Evolutionary conservation across 2,888 invertebrate genomes (phyloP).

Genomic region (Caenorhabditis sp.): DNA sequence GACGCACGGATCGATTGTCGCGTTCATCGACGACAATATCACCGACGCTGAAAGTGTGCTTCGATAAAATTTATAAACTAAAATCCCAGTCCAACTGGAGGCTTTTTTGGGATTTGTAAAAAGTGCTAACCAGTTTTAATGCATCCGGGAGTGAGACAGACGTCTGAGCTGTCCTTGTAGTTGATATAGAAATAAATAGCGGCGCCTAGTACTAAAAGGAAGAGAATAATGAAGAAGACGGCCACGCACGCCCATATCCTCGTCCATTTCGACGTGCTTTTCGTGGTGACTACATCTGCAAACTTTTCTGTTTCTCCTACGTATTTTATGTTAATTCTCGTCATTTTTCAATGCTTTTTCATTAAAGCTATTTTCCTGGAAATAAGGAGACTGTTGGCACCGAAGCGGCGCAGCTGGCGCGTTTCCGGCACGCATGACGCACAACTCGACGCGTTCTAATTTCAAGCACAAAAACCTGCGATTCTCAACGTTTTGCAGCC

Average conservation of each 20-base stretch:
- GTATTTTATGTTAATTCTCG: neutral
- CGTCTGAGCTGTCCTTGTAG: conserved; percentile 60
- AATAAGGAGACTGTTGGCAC: too few species aligned
- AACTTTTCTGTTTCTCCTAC: neutral
- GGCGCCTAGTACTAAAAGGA: conserved; percentile 57
- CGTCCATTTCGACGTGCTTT: conserved; percentile 34
- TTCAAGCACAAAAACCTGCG: too few species aligned
- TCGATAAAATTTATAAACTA: neutral
- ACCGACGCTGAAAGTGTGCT: conserved; percentile 74
- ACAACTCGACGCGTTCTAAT: too few species aligned
- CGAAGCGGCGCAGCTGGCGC: too few species aligned
- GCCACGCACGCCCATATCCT: conserved; percentile 55
- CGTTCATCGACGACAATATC: conserved; percentile 78
- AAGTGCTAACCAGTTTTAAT: conserved; percentile 73
- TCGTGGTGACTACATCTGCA: conserved; percentile 19
- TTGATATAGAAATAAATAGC: conserved; percentile 61
- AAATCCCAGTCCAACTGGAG: too few species aligned
- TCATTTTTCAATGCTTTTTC: too few species aligned
- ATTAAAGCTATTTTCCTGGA: too few species aligned
- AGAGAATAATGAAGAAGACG: conserved; percentile 45
- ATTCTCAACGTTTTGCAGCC: too few species aligned
- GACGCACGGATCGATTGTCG: conserved; percentile 77
- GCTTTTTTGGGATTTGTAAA: too few species aligned
- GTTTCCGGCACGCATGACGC: too few species aligned
- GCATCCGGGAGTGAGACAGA: conserved; percentile 76